phyloP scores from a whole-genome alignment of 1,140 invertebrate species.

The Apis dorsata region DNA sequence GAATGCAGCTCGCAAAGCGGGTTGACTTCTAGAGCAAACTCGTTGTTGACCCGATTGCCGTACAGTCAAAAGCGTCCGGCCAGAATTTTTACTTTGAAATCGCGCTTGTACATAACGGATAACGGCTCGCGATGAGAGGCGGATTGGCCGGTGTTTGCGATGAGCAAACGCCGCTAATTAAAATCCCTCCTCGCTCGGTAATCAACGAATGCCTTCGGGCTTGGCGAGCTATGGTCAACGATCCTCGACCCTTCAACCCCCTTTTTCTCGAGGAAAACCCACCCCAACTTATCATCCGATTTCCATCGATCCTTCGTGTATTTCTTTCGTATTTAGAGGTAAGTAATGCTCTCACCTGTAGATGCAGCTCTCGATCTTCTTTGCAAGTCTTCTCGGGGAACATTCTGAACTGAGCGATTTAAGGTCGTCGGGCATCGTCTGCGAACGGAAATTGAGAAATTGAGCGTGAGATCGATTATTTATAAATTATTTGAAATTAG shows the following conservation, averaged over 20 bases:
- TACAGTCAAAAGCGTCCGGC: constrained; percentile 24
- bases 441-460: constrained; percentile 25
- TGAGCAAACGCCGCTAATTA: constrained; percentile 79
- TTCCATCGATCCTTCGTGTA: not conserved
- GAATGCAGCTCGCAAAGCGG: not conserved
- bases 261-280: constrained; percentile 52
- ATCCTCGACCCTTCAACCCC: constrained; percentile 51
- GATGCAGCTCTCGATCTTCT: constrained; percentile 57
- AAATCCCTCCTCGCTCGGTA: constrained; percentile 76
- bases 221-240: constrained; percentile 74
- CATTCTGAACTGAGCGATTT: constrained; percentile 16
- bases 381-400: constrained; percentile 49
- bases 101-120: not conserved
- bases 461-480: not conserved
- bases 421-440: constrained; percentile 39
- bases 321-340: not conserved
- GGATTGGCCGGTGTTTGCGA: constrained; percentile 74
- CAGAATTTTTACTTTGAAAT: constrained; percentile 53
- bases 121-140: constrained; percentile 51
- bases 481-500: too few species aligned
- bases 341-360: constrained; percentile 49
- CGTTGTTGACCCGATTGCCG: not conserved
- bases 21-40: constrained; percentile 6
- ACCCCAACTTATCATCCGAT: constrained; percentile 4
- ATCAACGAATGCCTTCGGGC: constrained; percentile 77